phyloP scores from a whole-genome alignment of 2,797 vertebrate species.

The Melanogrammus aeglefinus region DNA sequence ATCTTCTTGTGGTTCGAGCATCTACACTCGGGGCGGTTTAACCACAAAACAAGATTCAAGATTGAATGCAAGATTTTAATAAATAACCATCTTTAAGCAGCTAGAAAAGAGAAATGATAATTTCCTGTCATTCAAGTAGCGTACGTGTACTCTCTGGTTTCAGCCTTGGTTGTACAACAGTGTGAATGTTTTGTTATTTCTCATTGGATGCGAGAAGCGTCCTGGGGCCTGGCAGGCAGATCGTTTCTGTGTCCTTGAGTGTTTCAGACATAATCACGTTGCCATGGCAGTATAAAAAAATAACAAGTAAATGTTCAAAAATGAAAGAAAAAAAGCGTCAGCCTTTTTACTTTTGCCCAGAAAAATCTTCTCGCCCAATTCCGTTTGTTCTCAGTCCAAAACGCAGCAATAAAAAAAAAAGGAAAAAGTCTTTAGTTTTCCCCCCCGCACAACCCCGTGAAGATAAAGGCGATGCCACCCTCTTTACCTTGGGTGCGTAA shows the following conservation, averaged over 20 bases:
- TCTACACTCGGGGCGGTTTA: neutral
- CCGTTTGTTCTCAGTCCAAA: neutral
- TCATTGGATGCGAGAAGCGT: conserved; percentile 18
- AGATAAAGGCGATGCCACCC: neutral
- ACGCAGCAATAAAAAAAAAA: no score
- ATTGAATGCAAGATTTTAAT: neutral
- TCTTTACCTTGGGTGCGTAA: neutral
- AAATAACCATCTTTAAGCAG: neutral
- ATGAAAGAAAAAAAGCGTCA: neutral
- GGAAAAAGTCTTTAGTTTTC: neutral
- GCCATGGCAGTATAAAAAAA: conserved; percentile 32
- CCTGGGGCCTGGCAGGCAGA: conserved; percentile 24
- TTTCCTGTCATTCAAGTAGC: neutral
- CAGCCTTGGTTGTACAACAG: neutral
- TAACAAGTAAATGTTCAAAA: neutral
- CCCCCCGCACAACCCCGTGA: neutral
- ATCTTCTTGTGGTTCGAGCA: neutral
- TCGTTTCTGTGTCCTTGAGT: conserved; percentile 47
- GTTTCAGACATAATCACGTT: conserved; percentile 47
- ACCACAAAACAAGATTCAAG: neutral
- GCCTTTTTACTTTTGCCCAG: neutral
- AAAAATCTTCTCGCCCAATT: neutral
- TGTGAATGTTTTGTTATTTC: conserved; percentile 1
- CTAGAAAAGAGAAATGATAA: neutral
- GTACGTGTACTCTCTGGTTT: neutral